These are phyloP conservation scores for Antitype chi DNA, from an alignment of 2,888 invertebrate species.

Conservation along the genomic window DNA sequence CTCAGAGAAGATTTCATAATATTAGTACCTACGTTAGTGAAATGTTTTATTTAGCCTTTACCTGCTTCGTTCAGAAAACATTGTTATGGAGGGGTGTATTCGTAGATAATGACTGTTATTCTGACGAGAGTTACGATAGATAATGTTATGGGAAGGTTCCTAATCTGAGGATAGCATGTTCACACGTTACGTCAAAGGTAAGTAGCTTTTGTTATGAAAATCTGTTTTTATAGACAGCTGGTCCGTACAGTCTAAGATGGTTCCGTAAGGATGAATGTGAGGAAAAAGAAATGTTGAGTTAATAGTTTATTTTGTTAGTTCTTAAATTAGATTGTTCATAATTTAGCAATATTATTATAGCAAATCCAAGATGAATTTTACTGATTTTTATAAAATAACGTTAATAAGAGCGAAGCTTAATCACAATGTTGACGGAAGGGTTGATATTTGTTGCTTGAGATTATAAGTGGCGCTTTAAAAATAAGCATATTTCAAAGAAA, in stretches of 20 bases:
- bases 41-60: not conserved
- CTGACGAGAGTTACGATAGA: not conserved
- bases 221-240: not conserved
- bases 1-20: not conserved
- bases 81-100: not conserved
- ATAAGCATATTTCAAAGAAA: not conserved
- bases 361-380: not conserved
- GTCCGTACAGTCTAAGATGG: not conserved
- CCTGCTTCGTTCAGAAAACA: not conserved
- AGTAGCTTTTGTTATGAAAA: not conserved
- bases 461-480: not conserved
- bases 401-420: not conserved
- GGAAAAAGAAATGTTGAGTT: too few relatives aligned
- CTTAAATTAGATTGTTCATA: not conserved
- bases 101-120: slow-evolving; percentile 7
- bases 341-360: not conserved
- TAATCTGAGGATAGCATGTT: slow-evolving; percentile 57
- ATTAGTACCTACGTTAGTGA: not conserved
- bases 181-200: not conserved
- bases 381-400: not conserved
- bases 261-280: not conserved
- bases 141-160: not conserved
- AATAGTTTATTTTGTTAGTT: not conserved
- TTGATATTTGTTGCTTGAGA: not conserved
- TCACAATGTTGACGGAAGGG: not conserved